Evolutionary conservation across 1,140 invertebrate species (phyloP), one percentile per base, ranked within the genome.

Genomic region (Parapsyche elsis): DNA sequence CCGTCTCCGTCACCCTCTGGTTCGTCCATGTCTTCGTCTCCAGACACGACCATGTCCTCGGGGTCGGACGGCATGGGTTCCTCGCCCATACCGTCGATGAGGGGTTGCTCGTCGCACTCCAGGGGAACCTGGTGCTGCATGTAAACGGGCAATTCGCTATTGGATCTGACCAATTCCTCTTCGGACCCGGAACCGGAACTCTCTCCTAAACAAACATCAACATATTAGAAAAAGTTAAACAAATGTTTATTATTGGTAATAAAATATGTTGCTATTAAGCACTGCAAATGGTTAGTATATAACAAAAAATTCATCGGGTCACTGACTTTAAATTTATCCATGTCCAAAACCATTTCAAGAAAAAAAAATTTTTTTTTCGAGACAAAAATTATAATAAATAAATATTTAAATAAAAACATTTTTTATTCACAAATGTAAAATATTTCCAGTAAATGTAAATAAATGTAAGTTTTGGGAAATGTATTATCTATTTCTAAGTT

Each of bases 41-140:
- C 91, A 1, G 90, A 91, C 14, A 91, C 89, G 73, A 92, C 91
- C 89, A 92, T 91, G 83, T 92, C 91, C 84, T 92, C 90, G 23
- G 90, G 90, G 83, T 91, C 90, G 30, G 90, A 91, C 82, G 91
- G 91, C 86, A 91, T 91, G 81, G 90, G 88, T 73, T 92, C 90
- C 84, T 91, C 89, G 71, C 90, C 90, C 86, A 90, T 89, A 14
- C 73, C 30, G 64, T 81, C 80, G 21, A 23, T 61, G 76, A 46
- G 59, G 19, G 16, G 26, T 16, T n/a, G 26, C 71, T 83, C 82
- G 30, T 83, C 82, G 74, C 80, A 67, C 74, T 83, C 82, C 45
- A 67, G 80, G 0, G 53, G 80, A 1, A 26, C 19, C 44, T 67
- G 79, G 19, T 80, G 80, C 49, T 81, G 82, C 79, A 81, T 79